Percentiles rank a stretch among this genome's conserved stretches.
Evolutionary conservation across 2,797 vertebrate species (phyloP).

Genomic region (Aulostomus chinensis): DNA sequence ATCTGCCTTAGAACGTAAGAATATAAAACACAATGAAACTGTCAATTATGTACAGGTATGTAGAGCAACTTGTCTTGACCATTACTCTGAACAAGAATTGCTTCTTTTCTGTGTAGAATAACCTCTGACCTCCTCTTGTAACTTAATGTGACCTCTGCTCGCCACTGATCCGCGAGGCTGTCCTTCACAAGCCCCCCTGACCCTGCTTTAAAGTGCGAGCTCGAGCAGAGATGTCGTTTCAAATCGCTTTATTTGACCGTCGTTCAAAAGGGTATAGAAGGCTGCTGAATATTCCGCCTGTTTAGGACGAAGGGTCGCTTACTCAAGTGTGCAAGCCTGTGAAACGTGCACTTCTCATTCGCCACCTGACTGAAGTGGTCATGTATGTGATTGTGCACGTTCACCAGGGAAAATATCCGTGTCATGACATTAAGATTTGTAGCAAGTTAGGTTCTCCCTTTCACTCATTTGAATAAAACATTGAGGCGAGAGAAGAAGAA

Average conservation of each 20-base stretch:
- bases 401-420: too few relatives aligned
- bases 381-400: background rate
- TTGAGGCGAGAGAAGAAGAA: slow-evolving; percentile 57
- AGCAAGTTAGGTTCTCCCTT: slow-evolving; percentile 9
- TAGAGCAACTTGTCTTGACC: too few relatives aligned
- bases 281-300: slow-evolving; percentile 31
- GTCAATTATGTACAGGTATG: too few relatives aligned
- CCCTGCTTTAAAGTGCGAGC: slow-evolving; percentile 29
- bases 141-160: too few relatives aligned
- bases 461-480: slow-evolving; percentile 53
- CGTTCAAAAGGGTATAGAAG: too few relatives aligned
- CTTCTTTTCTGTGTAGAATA: too few relatives aligned
- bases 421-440: too few relatives aligned
- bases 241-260: slow-evolving; percentile 31
- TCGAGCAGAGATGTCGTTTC: slow-evolving; percentile 35
- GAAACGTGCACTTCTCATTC: slow-evolving; percentile 10
- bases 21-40: too few relatives aligned
- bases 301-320: slow-evolving; percentile 21
- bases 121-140: too few relatives aligned
- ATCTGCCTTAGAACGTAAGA: too few relatives aligned
- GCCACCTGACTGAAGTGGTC: slow-evolving; percentile 3
- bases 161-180: slow-evolving; percentile 23
- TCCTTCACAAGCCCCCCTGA: slow-evolving; percentile 22
- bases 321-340: slow-evolving; percentile 11
- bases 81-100: too few relatives aligned